Base-by-base conservation (phyloP, 2,888 invertebrate genomes). In the Balanococcus diminutus region DNA sequence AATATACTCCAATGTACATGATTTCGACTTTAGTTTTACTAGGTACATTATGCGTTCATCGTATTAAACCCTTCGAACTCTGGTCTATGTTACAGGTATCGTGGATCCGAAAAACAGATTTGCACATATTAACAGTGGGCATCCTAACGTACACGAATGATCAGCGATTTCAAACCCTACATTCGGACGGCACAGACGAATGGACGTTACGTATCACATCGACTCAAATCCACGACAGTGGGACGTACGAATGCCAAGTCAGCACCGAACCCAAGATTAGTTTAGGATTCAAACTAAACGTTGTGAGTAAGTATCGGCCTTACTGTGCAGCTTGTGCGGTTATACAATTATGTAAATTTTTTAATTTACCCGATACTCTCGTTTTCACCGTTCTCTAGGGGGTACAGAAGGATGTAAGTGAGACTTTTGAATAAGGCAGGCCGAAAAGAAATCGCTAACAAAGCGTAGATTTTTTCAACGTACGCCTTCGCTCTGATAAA, bases 101-200 rank as follows among this genome's bases (percentile, higher is more conserved):
- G 14, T 96, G 96, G 96, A 96, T 96, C 88, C 92, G 96, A 11
- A 95, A 96, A 89, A 92, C 95, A 16, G 96, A 96, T 89, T 91
- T 96, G 61, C 96, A 96, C 91, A 93, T 94, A 88, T 91, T 94
- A 81, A 94, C 94, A 22, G 94, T 94, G 28, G 94, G 94, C 85
- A 93, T 94, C 88, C 91, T 94, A 90, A 94, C 94, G 82, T 94
- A 94, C 89, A 94, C 94, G 42, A 94, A 93, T 89, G 94, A 94
- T 90, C 94, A 94, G 89, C 91, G 94, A 87, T 94, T 94, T 89
- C 93, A 94, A 89, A 93, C 93, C 79, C 90, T 94, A 56, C 94
- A 94, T 90, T 92, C 93, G 81, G 94, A 94, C 89, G 94, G 94
- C 87, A 93, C 93, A 79, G 93, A 94, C 88, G 94, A 94, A 90